A percentile compares a stretch with the other conserved stretches of the same genome.
These are phyloP conservation scores for Saccostrea echinata DNA, from an alignment of 1,140 invertebrate genomes.

Conservation along the genomic window DNA sequence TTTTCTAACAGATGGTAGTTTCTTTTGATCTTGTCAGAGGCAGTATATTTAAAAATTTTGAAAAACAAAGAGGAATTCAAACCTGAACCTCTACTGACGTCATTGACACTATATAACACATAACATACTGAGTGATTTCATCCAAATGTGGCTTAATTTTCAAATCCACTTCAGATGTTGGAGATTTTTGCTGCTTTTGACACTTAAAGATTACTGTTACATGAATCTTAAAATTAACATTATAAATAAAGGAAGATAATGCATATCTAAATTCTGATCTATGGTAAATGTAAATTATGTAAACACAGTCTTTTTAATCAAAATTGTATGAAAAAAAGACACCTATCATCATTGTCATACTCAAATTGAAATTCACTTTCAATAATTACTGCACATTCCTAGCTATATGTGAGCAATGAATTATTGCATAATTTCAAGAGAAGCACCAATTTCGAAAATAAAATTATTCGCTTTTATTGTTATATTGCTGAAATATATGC, in stretches of 20 bases:
- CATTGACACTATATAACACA: slow-evolving; percentile 3
- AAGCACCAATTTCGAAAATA: no score
- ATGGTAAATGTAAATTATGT: neutral
- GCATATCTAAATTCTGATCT: neutral
- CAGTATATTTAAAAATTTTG: neutral
- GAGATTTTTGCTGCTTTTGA: no score
- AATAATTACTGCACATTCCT: neutral
- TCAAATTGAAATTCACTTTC: neutral
- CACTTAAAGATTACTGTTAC: no score
- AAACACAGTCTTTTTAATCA: neutral
- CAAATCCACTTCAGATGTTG: neutral
- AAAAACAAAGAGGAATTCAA: neutral
- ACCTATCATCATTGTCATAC: neutral
- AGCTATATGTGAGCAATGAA: neutral
- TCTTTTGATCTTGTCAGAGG: neutral
- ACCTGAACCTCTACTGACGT: neutral
- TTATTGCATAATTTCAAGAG: no score
- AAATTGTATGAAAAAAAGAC: neutral
- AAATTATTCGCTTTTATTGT: no score
- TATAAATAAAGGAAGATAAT: neutral
- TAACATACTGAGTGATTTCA: slow-evolving; percentile 4
- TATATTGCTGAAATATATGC: no score
- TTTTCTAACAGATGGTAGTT: neutral
- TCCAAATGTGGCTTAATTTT: neutral
- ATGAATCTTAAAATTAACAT: no score